These are phyloP conservation scores for Melinaea marsaeus DNA, from an alignment of 2,888 invertebrate species.

Conservation along the genomic window DNA sequence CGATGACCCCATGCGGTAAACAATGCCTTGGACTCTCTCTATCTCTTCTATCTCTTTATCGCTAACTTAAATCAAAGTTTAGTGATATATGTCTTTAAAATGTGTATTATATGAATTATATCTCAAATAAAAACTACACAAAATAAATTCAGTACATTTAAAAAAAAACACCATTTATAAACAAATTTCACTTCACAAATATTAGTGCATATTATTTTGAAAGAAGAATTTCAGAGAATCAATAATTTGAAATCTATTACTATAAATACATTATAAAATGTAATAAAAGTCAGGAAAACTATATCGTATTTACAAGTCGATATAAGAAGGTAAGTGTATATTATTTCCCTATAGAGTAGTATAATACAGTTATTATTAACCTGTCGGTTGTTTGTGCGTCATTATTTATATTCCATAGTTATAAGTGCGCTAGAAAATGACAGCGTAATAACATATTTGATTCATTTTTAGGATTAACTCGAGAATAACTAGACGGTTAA, in stretches of 20 bases:
- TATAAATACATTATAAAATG: constrained; percentile 1
- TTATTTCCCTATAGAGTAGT: constrained; percentile 13
- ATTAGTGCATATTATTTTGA: too few relatives aligned
- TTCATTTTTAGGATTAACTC: constrained; percentile 19
- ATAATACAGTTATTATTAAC: constrained; percentile 23
- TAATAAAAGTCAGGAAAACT: constrained; percentile 10
- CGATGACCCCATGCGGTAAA: constrained; percentile 61
- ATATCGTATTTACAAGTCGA: background rate
- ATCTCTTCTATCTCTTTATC: too few relatives aligned
- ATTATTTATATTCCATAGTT: constrained; percentile 16
- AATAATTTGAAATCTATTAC: background rate
- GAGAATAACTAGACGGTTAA: constrained; percentile 9
- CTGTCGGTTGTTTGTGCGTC: constrained; percentile 19
- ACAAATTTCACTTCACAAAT: too few relatives aligned
- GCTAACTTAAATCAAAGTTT: too few relatives aligned
- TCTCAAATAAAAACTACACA: too few relatives aligned
- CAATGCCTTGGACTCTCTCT: constrained; percentile 36
- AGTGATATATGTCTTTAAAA: too few relatives aligned
- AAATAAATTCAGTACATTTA: too few relatives aligned
- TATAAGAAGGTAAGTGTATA: constrained; percentile 13
- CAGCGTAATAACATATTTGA: constrained; percentile 19
- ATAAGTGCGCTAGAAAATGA: constrained; percentile 15
- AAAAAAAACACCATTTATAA: too few relatives aligned
- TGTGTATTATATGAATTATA: too few relatives aligned
- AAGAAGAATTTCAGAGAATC: too few relatives aligned